Conservation (phyloP, 2,797 vertebrate species). For the Myoxocephalus aenaeus region DNA sequence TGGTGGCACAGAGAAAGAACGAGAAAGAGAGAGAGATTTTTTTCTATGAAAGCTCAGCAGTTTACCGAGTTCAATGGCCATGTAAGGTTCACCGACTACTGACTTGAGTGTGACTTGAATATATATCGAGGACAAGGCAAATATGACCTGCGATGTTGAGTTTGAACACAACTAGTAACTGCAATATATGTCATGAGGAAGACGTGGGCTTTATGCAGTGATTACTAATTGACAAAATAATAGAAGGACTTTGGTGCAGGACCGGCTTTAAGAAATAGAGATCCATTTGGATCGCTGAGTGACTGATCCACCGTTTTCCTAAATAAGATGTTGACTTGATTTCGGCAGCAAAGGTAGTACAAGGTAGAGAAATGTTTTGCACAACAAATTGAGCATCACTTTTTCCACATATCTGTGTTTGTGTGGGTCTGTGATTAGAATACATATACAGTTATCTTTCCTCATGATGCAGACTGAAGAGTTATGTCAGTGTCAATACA, state of each 20-base stretch:
- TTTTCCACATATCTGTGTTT: neutral
- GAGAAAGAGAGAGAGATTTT: slow-evolving; percentile 32
- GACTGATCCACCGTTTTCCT: too few relatives aligned
- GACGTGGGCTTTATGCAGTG: neutral
- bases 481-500: slow-evolving; percentile 1
- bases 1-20: slow-evolving; percentile 54
- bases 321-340: neutral
- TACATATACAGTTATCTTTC: neutral
- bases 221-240: slow-evolving; percentile 37
- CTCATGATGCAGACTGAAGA: neutral
- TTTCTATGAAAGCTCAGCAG: slow-evolving; percentile 46
- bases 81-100: slow-evolving; percentile 50
- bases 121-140: slow-evolving; percentile 3
- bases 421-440: neutral
- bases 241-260: neutral
- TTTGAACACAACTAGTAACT: slow-evolving; percentile 5
- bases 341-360: neutral
- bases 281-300: too few relatives aligned
- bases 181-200: slow-evolving; percentile 20
- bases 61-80: slow-evolving; percentile 57
- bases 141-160: neutral
- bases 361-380: neutral
- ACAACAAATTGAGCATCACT: neutral
- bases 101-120: slow-evolving; percentile 61
- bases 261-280: slow-evolving; percentile 3